Conservation (phyloP, 1,140 invertebrate species). For the Drosophila eugracilis region DNA sequence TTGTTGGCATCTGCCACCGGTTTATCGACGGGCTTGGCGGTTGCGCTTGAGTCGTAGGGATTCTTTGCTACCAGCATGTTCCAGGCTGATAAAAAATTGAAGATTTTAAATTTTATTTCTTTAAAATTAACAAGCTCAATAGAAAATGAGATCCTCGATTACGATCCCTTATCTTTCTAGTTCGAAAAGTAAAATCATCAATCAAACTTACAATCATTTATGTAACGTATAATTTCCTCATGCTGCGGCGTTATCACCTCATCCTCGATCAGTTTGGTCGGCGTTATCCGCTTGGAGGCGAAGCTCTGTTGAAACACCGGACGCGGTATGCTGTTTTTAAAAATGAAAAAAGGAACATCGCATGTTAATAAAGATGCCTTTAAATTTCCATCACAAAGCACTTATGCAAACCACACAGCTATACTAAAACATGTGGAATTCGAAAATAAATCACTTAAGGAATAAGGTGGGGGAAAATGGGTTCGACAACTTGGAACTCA, state of each 20-base stretch:
- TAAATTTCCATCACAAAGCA: slow-evolving; percentile 15
- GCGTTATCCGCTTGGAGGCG: slow-evolving; percentile 71
- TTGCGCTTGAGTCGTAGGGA: slow-evolving; percentile 72
- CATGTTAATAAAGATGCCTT: slow-evolving; percentile 34
- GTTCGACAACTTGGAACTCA: slow-evolving; percentile 21
- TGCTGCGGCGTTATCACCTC: slow-evolving; percentile 85
- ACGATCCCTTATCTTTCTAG: not conserved
- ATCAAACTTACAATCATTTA: slow-evolving; percentile 80
- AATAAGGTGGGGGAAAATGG: slow-evolving; percentile 11
- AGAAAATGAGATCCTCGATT: not conserved
- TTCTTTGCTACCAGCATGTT: slow-evolving; percentile 83
- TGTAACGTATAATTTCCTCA: slow-evolving; percentile 85
- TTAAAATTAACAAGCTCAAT: not conserved
- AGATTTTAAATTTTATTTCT: not conserved
- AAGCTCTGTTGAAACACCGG: slow-evolving; percentile 85
- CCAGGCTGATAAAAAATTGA: slow-evolving; percentile 56
- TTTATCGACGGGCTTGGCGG: slow-evolving; percentile 49
- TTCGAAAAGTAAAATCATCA: not conserved
- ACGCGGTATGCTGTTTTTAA: slow-evolving; percentile 82
- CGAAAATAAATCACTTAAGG: slow-evolving; percentile 49
- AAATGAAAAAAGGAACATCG: slow-evolving; percentile 36
- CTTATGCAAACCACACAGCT: slow-evolving; percentile 49
- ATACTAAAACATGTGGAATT: slow-evolving; percentile 41
- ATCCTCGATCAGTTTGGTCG: slow-evolving; percentile 79
- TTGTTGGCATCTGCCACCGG: slow-evolving; percentile 71